Percentiles rank a stretch among this genome's conserved stretches.
Evolutionary conservation across 2,888 invertebrate genomes (phyloP).

Genomic region (Sipha maydis): DNA sequence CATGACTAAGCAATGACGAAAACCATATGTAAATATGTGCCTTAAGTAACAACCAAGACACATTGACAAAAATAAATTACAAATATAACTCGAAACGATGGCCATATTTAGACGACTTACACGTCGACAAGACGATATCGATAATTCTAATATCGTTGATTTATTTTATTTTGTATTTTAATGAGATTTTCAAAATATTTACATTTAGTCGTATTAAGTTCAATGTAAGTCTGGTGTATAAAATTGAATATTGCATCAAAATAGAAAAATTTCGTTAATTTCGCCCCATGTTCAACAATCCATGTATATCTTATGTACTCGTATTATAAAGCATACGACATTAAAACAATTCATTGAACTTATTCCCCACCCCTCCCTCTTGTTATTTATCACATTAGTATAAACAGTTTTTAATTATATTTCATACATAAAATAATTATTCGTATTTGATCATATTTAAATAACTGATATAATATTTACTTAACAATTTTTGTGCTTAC

Average conservation of each 20-base stretch:
- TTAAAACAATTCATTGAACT: slow-evolving; percentile 10
- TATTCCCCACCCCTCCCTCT: background rate
- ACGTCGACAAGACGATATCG: too few species aligned
- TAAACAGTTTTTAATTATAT: too few species aligned
- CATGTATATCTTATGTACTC: background rate
- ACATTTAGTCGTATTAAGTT: too few species aligned
- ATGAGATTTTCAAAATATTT: too few species aligned
- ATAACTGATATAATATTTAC: too few species aligned
- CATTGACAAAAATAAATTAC: background rate
- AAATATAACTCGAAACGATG: too few species aligned
- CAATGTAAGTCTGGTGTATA: background rate
- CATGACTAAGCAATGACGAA: too few species aligned
- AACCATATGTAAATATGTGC: background rate
- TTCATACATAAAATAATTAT: background rate
- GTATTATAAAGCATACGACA: background rate
- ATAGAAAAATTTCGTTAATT: background rate
- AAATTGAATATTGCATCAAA: background rate
- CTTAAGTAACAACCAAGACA: background rate
- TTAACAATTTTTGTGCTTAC: too few species aligned
- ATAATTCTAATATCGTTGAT: too few species aligned
- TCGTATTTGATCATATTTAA: too few species aligned
- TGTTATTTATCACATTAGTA: background rate
- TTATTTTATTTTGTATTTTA: too few species aligned
- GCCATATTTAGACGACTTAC: too few species aligned
- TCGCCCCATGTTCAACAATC: background rate